Evolutionary conservation across 2,113 vertebrate species (phyloP).

Genomic region (Corythornis madagascariensis): DNA sequence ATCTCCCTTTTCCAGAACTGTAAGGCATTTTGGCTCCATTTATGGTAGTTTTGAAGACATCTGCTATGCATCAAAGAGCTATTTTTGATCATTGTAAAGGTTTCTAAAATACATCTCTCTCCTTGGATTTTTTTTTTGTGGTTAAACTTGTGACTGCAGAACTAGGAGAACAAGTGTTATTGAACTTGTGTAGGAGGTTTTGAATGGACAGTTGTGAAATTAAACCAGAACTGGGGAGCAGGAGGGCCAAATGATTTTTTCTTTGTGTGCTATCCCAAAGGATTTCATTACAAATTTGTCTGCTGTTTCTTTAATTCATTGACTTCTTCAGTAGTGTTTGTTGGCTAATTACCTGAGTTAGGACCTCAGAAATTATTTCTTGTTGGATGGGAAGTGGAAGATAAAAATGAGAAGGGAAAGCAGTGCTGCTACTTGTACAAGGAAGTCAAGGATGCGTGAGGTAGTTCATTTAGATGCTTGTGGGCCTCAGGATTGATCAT

Average conservation of each 20-base stretch:
- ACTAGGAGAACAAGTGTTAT: neutral
- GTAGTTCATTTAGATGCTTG: neutral
- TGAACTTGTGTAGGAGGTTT: slow-evolving; percentile 20
- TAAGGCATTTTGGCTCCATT: slow-evolving; percentile 26
- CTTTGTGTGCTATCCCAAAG: neutral
- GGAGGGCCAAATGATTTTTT: neutral
- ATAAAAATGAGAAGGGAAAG: neutral
- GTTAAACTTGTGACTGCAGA: neutral
- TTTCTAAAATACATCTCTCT: slow-evolving; percentile 26
- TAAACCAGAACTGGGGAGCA: accelerated
- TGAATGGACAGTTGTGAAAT: slow-evolving; percentile 36
- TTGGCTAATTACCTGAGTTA: slow-evolving; percentile 5
- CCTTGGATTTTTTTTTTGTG: neutral
- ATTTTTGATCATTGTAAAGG: slow-evolving; percentile 34
- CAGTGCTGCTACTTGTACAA: neutral
- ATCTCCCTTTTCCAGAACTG: slow-evolving; percentile 19
- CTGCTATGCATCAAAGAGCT: slow-evolving; percentile 39
- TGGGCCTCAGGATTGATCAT: neutral
- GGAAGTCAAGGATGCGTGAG: neutral
- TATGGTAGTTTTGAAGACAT: slow-evolving; percentile 32
- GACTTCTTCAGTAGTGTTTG: neutral
- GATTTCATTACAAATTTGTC: slow-evolving; percentile 7
- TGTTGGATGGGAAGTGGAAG: neutral
- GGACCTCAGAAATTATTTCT: neutral
- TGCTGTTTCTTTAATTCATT: slow-evolving; percentile 9